Evolutionary conservation across 35 echinoderm and acorn worm genomes (phyloP), one percentile per base, ranked within the genome.

Genomic region (Strongylocentrotus purpuratus): DNA sequence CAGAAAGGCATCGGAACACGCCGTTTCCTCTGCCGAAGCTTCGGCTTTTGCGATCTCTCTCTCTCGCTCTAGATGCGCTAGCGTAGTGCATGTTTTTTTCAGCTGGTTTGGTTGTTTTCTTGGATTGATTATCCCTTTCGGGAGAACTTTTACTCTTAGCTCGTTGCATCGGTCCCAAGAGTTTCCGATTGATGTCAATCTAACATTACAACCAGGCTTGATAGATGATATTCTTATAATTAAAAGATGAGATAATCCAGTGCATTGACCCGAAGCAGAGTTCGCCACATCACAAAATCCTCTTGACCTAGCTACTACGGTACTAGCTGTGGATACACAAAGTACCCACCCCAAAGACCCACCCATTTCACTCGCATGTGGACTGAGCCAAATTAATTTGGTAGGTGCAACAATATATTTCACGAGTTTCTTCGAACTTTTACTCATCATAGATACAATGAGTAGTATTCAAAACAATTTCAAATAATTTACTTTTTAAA

Each of bases 1-100:
- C 28, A 35, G 94, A 85, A 5, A 86, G 33, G 94, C 94, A 50
- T 1, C 91, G 32, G 48, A 93, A 93, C 4, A 93, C 48, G 31
- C 91, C 91, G 1, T n/a, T 33, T 47, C 45, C 28, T 11, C 48
- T 58, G 18, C 91, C 12, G 45, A n/a, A 46, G 91, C 46, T 93
- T 14, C 31, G 33, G 91, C 91, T 33, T 31, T n/a, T 46, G 85
- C 87, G 93, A 31, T 85, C 70, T 31, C 96, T 61, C 18, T 94
- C 46, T 92, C 93, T 46, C 59, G 96, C 94, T 50, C 61, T 46
- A 15, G 96, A 96, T 46, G 94, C 86, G 86, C 86, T 96, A 31
- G 94, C 94, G 94, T 91, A 96, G 22, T 96, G 96, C 96, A 96
- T 96, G 91, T 94, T 33, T 33, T 48, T 31, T 94, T 89, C 20